Evolutionary conservation across 2,113 vertebrate species (phyloP), one percentile per base, ranked within the genome.

Genomic region (Dendrocopos noguchii): DNA sequence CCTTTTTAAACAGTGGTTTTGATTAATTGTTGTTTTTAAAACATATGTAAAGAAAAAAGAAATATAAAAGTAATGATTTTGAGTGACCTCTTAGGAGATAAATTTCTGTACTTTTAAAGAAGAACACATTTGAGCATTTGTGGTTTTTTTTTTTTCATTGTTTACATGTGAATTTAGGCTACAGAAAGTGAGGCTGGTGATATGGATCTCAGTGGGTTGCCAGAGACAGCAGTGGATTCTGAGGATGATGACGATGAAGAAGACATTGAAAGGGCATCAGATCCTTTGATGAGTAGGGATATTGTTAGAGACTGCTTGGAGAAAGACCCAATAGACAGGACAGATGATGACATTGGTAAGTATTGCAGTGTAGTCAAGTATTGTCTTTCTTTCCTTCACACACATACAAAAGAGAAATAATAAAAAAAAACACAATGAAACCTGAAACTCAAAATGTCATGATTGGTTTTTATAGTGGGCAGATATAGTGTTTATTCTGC

Each of bases 221-320:
- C 99, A 11, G 99, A 99, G 97, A 99, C 99, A n/a, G 99, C 99
- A 39, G 99, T 99, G 36, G 99, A 99, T 97, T 99, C 99, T 1
- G 99, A 99, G 93, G 99, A 99, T 66, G 99, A 99, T 4, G 99
- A 99, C 2, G 99, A 99, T 36, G 99, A 99, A 94, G 99, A 99
- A 97, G 99, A 99, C 91, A 99, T 99, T 84, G 99, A 99, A 94
- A 98, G 99, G 65, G 98, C 98, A 12, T 99, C 99, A 0, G 99
- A 99, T 91, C 99, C 99, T 72, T 98, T 99, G 85, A 99, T 99
- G 99, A 99, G 99, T 76, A 97, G 99, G 59, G 99, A 99, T 96
- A 99, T 99, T 33, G 99, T 99, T 83, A 98, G 99, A 89, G 99
- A 99, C 97, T 99, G 99, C 84, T 97, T 99, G 94, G 99, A 99